These are phyloP conservation scores for Tetrax tetrax DNA, from an alignment of 2,113 vertebrate species.

Conservation along the genomic window DNA sequence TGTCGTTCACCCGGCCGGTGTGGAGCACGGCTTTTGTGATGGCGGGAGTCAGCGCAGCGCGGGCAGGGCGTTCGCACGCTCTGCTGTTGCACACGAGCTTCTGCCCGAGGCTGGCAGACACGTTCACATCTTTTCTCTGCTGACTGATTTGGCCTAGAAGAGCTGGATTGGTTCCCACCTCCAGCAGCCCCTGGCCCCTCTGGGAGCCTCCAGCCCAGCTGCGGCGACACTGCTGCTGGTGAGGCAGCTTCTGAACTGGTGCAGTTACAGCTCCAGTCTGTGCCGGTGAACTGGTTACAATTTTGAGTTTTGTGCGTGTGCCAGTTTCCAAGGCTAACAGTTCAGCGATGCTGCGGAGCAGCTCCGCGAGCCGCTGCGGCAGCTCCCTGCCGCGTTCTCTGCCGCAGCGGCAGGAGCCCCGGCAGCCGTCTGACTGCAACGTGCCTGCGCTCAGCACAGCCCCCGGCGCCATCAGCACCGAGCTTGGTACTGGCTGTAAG, in stretches of 20 bases:
- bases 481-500: accelerated
- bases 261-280: not conserved
- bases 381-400: not conserved
- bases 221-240: not conserved
- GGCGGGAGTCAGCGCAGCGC: accelerated
- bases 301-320: not conserved
- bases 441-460: not conserved
- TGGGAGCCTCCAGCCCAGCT: not conserved
- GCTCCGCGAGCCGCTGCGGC: not conserved
- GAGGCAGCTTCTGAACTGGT: not conserved
- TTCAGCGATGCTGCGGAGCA: accelerated
- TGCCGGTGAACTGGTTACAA: not conserved
- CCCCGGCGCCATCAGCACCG: not conserved
- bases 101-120: not conserved
- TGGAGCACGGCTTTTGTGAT: accelerated
- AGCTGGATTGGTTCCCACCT: not conserved
- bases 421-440: not conserved
- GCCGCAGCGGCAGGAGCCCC: not conserved
- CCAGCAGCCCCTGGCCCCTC: not conserved
- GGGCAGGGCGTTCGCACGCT: accelerated
- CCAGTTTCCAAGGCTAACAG: not conserved
- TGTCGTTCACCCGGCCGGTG: accelerated
- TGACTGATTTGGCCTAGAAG: not conserved
- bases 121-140: not conserved
- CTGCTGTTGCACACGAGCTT: not conserved